Evolutionary conservation across 2,888 invertebrate genomes (phyloP).

Genomic region (Scaptomyza caliginosa): DNA sequence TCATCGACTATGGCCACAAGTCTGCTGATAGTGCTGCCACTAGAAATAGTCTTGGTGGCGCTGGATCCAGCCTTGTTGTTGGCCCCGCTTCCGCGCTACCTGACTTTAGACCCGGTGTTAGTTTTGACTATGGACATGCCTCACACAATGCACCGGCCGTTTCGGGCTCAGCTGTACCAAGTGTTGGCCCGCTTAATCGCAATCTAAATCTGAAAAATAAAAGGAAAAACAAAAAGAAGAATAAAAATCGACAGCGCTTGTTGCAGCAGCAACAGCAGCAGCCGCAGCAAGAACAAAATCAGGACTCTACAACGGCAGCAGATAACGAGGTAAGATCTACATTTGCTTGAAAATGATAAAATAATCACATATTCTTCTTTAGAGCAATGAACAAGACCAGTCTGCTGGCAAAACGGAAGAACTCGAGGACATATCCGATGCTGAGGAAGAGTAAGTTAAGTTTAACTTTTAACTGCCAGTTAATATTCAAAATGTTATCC

Average conservation of each 20-base stretch:
- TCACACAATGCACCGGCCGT: conserved; percentile 49
- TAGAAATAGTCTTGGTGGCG: conserved; percentile 17
- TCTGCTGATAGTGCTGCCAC: conserved; percentile 51
- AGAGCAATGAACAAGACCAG: conserved; percentile 1
- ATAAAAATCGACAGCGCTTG: conserved; percentile 27
- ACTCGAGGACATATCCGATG: conserved; percentile 82
- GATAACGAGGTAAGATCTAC: conserved; percentile 28
- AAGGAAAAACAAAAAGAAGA: conserved; percentile 46
- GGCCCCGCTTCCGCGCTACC: conserved; percentile 18
- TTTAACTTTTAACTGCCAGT: background rate
- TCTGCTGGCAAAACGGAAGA: conserved; percentile 49
- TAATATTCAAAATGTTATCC: background rate
- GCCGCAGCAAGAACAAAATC: conserved; percentile 6
- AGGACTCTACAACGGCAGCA: background rate
- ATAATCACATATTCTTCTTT: conserved; percentile 13
- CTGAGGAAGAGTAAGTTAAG: conserved; percentile 81
- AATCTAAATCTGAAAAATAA: conserved; percentile 23
- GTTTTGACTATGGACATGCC: conserved; percentile 89
- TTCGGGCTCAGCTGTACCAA: background rate
- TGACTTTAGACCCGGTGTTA: conserved; percentile 87
- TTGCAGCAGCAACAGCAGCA: conserved; percentile 25
- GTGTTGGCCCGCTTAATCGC: conserved; percentile 10
- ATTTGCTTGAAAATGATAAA: background rate
- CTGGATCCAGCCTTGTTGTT: background rate
- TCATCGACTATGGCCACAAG: conserved; percentile 90